Percentiles rank a stretch among this genome's conserved stretches.
Evolutionary conservation across 2,888 invertebrate genomes (phyloP).

Genomic region (Crematogaster levior): DNA sequence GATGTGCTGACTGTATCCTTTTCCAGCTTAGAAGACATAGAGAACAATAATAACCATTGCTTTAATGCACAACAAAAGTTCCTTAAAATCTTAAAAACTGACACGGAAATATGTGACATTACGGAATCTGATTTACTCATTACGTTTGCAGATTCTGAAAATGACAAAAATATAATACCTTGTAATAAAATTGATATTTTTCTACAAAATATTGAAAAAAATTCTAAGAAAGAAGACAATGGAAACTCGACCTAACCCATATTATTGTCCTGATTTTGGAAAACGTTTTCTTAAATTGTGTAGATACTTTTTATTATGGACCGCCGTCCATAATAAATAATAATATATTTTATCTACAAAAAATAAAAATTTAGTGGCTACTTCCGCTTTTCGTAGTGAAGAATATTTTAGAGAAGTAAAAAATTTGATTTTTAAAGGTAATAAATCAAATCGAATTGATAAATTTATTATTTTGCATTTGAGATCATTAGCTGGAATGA

Average conservation of each 20-base stretch:
- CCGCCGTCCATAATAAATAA: too few species aligned
- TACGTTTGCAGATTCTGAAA: background rate
- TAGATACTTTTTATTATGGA: background rate
- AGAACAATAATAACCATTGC: background rate
- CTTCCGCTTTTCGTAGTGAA: background rate
- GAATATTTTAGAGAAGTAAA: too few species aligned
- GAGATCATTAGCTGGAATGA: background rate
- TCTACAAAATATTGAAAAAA: background rate
- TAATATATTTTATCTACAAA: background rate
- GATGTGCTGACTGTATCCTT: too few species aligned
- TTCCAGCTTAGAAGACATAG: background rate
- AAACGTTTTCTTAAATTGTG: background rate
- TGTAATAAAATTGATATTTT: background rate
- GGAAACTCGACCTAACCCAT: background rate
- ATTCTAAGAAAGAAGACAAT: background rate
- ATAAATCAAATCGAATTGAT: too few species aligned
- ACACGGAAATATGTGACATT: background rate
- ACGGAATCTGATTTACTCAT: background rate
- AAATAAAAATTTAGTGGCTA: background rate
- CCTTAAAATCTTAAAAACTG: background rate
- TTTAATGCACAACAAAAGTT: background rate
- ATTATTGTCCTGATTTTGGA: conserved; percentile 3
- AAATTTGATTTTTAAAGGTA: too few species aligned
- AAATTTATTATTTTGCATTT: background rate
- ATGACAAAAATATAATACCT: background rate